phyloP scores from a whole-genome alignment of 2,888 invertebrate genomes.

The Hedya salicella region DNA sequence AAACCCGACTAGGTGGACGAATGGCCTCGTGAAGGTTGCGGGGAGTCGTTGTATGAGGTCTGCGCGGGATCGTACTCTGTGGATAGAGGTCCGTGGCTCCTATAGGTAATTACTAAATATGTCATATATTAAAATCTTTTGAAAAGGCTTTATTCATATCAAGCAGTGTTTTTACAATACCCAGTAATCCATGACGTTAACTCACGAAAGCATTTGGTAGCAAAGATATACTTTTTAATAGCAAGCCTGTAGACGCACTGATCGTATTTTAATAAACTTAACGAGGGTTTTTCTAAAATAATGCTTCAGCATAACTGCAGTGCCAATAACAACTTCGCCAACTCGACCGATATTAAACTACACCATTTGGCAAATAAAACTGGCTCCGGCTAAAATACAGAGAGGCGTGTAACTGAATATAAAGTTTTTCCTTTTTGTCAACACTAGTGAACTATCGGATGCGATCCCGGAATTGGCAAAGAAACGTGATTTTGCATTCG shows the following conservation, averaged over 20 bases:
- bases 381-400: conserved; percentile 59
- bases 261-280: conserved; percentile 3
- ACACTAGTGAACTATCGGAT: conserved; percentile 56
- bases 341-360: conserved; percentile 72
- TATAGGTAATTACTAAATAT: too few relatives aligned
- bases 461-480: conserved; percentile 59
- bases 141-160: too few relatives aligned
- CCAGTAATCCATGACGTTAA: too few relatives aligned
- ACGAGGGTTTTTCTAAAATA: conserved; percentile 5
- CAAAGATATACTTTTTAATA: background rate
- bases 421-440: conserved; percentile 62
- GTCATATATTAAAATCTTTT: too few relatives aligned
- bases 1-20: too few relatives aligned
- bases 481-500: conserved; percentile 62
- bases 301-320: conserved; percentile 12
- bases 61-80: too few relatives aligned
- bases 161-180: too few relatives aligned
- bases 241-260: background rate
- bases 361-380: conserved; percentile 75
- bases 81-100: too few relatives aligned
- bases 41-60: too few relatives aligned
- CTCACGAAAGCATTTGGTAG: background rate
- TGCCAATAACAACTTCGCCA: conserved; percentile 68
- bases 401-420: conserved; percentile 61
- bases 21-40: too few relatives aligned